Percentiles rank a stretch among this genome's conserved stretches.
These are phyloP conservation scores for Pitangus sulphuratus DNA, from an alignment of 2,797 vertebrate species.

Conservation along the genomic window DNA sequence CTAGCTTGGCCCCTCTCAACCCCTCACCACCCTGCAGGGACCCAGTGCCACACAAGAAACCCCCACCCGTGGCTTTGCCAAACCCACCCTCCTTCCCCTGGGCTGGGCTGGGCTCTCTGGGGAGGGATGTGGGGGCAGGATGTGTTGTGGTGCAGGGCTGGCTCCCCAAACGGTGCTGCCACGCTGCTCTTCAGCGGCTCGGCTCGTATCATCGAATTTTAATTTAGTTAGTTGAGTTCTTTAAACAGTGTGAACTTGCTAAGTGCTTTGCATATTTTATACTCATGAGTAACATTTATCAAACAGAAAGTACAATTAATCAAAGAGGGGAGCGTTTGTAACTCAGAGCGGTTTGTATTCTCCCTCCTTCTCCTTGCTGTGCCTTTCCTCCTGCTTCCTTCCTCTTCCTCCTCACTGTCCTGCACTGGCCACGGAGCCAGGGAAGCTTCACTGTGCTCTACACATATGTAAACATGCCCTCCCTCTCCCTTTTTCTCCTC, in stretches of 20 bases:
- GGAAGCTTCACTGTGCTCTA: neutral
- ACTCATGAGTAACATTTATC: constrained; percentile 63
- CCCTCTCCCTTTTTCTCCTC: neutral
- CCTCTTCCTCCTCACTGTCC: neutral
- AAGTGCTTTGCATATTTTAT: constrained; percentile 71
- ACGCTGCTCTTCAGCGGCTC: neutral
- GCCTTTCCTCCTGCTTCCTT: neutral
- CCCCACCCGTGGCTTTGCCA: fast-evolving
- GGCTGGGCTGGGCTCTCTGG: neutral
- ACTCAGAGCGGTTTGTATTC: neutral
- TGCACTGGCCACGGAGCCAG: neutral
- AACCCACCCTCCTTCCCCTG: neutral
- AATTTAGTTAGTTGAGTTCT: constrained; percentile 63
- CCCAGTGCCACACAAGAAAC: neutral
- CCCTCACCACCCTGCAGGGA: neutral
- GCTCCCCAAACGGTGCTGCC: neutral
- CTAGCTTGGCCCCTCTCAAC: neutral
- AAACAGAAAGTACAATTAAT: constrained; percentile 69
- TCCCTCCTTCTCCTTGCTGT: neutral
- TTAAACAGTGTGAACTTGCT: constrained; percentile 65
- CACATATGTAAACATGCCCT: fast-evolving
- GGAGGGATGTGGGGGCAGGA: neutral
- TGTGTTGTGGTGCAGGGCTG: fast-evolving
- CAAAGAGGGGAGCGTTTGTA: constrained; percentile 29
- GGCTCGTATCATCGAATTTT: constrained; percentile 31